Conservation (phyloP, 2,888 invertebrate species). For the Tachina grossa region DNA sequence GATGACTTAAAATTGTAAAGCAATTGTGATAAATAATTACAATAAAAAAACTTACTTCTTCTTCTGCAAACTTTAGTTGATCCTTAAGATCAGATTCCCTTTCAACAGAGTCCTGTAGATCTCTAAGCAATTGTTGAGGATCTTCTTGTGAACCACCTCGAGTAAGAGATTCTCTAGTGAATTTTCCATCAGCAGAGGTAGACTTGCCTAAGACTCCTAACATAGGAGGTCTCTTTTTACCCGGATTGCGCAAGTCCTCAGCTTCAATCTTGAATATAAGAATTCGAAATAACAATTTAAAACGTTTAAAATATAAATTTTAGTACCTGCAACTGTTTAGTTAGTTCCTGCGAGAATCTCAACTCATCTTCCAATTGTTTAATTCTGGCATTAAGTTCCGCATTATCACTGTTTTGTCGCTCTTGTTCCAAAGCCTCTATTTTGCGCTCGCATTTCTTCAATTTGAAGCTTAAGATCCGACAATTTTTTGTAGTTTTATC, state of each 20-base stretch:
- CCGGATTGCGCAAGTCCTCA: slow-evolving; percentile 80
- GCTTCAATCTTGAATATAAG: slow-evolving; percentile 78
- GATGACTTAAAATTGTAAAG: slow-evolving; percentile 24
- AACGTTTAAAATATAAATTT: neutral
- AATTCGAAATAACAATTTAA: neutral
- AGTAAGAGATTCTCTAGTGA: slow-evolving; percentile 89
- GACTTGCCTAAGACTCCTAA: slow-evolving; percentile 85
- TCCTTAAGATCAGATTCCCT: slow-evolving; percentile 96
- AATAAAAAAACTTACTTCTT: slow-evolving; percentile 87
- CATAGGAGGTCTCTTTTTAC: slow-evolving; percentile 85
- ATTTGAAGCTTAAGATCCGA: slow-evolving; percentile 97
- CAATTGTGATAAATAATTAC: neutral
- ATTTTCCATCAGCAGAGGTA: slow-evolving; percentile 87
- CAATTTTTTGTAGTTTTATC: slow-evolving; percentile 99
- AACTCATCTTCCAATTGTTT: slow-evolving; percentile 94
- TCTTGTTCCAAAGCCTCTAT: slow-evolving; percentile 94
- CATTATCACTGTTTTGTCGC: slow-evolving; percentile 86
- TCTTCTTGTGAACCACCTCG: slow-evolving; percentile 92
- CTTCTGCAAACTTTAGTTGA: slow-evolving; percentile 95
- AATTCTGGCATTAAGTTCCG: slow-evolving; percentile 87
- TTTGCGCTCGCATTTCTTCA: slow-evolving; percentile 96
- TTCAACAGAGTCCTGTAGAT: slow-evolving; percentile 95
- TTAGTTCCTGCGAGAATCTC: slow-evolving; percentile 90
- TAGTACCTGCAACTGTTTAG: slow-evolving; percentile 86
- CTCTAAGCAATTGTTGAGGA: slow-evolving; percentile 91